Evolutionary conservation across 1,140 invertebrate species (phyloP).

Genomic region (Caerostris darwini): DNA sequence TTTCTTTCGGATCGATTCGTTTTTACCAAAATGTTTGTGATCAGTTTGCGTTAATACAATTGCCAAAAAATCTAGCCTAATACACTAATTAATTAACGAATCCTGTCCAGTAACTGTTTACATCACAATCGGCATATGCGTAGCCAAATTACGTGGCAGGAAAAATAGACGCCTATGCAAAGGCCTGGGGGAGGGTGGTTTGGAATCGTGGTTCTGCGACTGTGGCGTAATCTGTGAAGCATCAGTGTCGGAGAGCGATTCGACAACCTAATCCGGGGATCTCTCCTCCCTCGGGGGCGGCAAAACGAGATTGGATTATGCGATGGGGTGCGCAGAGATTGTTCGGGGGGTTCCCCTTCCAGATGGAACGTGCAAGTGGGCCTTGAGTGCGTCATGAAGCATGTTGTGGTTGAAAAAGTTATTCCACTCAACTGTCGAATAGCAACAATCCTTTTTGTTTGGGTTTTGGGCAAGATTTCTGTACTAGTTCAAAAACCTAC

Average conservation of each 20-base stretch:
- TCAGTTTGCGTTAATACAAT: too few relatives aligned
- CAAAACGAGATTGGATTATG: conserved; percentile 77
- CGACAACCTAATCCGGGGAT: conserved; percentile 74
- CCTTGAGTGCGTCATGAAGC: conserved; percentile 54
- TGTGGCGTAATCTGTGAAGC: conserved; percentile 66
- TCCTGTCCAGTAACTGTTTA: too few relatives aligned
- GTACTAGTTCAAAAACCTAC: neutral
- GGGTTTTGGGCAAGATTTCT: neutral
- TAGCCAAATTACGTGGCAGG: too few relatives aligned
- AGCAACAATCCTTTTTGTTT: neutral
- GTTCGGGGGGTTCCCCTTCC: neutral
- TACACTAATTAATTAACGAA: too few relatives aligned
- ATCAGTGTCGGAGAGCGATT: conserved; percentile 70
- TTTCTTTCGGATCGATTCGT: too few relatives aligned
- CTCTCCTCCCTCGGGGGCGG: conserved; percentile 49
- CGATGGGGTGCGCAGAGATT: conserved; percentile 51
- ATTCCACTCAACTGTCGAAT: neutral
- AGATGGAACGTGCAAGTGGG: neutral
- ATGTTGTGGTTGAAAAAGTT: conserved; percentile 17
- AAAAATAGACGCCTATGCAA: neutral
- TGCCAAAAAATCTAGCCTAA: too few relatives aligned
- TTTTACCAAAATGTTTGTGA: too few relatives aligned
- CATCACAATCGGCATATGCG: too few relatives aligned
- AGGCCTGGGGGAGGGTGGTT: neutral
- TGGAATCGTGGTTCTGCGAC: conserved; percentile 38